Base-by-base conservation (phyloP, 2,797 vertebrate genomes). In the Acanthurus tractus region DNA sequence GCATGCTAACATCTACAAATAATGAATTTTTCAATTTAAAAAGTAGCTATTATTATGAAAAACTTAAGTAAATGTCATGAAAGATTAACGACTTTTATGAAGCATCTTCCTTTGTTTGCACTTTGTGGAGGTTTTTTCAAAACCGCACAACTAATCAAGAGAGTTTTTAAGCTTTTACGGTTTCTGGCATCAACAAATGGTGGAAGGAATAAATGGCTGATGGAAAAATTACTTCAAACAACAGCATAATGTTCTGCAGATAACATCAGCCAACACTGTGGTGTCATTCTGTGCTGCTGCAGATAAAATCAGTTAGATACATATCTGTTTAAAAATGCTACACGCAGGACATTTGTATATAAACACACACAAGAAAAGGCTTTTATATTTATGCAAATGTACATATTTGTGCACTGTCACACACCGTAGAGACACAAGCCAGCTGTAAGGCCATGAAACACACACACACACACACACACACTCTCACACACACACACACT, bases 1-100 rank as follows among this genome's bases (percentile, higher is more conserved):
- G 29, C 29, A 3, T 5, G 4, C 5, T 29, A 29, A 29, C 29
- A 5, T 29, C 29, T 29, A 29, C 29, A 29, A 29, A 29, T 4
- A 95, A 95, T 95, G 93, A 93, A 94, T 94, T 88, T 90, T 29
- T 29, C 4, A 29, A 29, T 29, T 29, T 29, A 4, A 29, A 29
- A 29, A 29, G 29, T 29, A 29, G 29, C 3, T 29, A 29, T 29
- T 29, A 29, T 29, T 5, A 29, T 29, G 29, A 29, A 29, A 29
- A 29, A 29, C 29, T 4, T 29, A 29, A 3, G 5, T 8, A 40
- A 40, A 40, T 40, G 3, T 40, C 38, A 40, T 8, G 18, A 49
- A 45, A 45, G n/a, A 59, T 23, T 36, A 20, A 53, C 15, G 46
- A 15, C 14, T 38, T 22, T 3, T 7, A 18, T n/a, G 40, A 54